These are phyloP conservation scores for Prostheceraeus crozeri DNA, from an alignment of 2,888 invertebrate species.

Conservation along the genomic window DNA sequence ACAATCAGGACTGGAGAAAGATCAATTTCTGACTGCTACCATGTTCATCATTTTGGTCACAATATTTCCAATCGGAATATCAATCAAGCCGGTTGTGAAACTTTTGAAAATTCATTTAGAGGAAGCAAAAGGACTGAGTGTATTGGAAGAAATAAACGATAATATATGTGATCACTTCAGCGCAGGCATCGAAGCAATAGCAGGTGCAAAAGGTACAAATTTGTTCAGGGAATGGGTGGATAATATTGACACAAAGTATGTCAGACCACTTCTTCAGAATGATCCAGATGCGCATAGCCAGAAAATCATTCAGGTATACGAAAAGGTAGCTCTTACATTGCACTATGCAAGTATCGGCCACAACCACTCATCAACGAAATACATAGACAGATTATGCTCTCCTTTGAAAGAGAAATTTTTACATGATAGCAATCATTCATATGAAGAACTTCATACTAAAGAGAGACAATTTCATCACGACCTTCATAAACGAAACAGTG, in stretches of 20 bases:
- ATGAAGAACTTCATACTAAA: no score
- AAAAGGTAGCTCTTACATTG: not conserved
- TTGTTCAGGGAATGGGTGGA: not conserved
- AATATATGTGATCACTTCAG: not conserved
- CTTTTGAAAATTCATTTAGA: slow-evolving; percentile 69
- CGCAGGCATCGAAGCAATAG: not conserved
- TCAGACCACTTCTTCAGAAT: not conserved
- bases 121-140: slow-evolving; percentile 37
- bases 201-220: not conserved
- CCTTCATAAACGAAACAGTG: no score
- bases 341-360: not conserved
- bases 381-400: no score
- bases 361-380: no score
- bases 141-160: no score
- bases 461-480: no score
- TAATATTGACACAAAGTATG: not conserved
- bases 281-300: not conserved
- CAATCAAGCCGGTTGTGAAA: slow-evolving; percentile 92
- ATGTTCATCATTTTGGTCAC: slow-evolving; percentile 95
- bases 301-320: not conserved
- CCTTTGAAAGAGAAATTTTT: no score
- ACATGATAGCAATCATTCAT: no score
- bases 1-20: not conserved
- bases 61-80: slow-evolving; percentile 88
- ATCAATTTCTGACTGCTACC: slow-evolving; percentile 75